Base-by-base conservation (phyloP, 2,888 invertebrate species). In the Synergus laeviventris region DNA sequence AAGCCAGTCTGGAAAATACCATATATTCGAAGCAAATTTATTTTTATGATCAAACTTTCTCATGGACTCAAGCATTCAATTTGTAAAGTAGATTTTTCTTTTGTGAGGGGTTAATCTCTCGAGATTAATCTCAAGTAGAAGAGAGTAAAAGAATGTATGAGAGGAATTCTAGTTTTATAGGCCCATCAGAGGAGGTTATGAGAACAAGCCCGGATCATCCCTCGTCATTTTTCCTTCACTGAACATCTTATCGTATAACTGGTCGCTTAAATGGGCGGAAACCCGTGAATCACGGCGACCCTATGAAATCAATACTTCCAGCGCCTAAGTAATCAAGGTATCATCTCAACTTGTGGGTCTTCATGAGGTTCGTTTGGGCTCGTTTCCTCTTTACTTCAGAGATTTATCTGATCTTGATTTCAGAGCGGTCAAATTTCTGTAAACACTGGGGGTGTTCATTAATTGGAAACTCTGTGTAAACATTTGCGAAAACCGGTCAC, bases 331-430 rank as follows among this genome's bases (percentile, higher is more conserved):
- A 90, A 90, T 90, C 90, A 89, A 88, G 89, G 89, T 89, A 90
- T 90, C 90, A 89, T 89, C 88, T 87, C 88, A 86, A 90, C 90
- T 90, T 89, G 90, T 84, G 83, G 89, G 90, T 87, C 89, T 90
- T 90, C 90, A 76, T 84, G 84, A 81, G 84, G 85, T 87, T 85
- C 84, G 85, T 86, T 85, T 84, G 83, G 85, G 85, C 86, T 87
- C 84, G 85, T 87, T 87, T 83, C 84, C 84, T 86, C 84, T 74
- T 74, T 60, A 70, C 70, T 70, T 31, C 11, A 66, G 39, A 70
- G 70, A 74, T 74, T 74, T 74, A 59, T 60, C 74, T 74, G 74
- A 74, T 56, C 38, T 59, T 59, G 36, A 74, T 39, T 70, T 49
- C 49, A 49, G n/a, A 70, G n/a, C 45, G 24, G 45, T 66, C 21